These are phyloP conservation scores for Bombus ignitus DNA, from an alignment of 1,140 invertebrate species.

Conservation along the genomic window DNA sequence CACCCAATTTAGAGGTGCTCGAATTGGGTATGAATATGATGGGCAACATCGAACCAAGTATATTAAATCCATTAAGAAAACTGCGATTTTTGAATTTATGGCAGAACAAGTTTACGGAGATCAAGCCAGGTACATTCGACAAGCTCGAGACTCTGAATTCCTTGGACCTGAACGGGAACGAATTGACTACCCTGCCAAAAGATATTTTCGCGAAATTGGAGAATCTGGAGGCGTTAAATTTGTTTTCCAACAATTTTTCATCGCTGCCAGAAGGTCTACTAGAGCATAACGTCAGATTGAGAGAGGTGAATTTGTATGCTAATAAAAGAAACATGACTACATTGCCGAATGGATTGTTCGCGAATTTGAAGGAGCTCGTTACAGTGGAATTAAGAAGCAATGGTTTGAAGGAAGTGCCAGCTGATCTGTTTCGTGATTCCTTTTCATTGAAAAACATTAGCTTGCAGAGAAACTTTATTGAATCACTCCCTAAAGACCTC, in stretches of 20 bases:
- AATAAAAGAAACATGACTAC: slow-evolving; percentile 82
- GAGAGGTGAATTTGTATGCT: slow-evolving; percentile 81
- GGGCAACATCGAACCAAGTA: slow-evolving; percentile 82
- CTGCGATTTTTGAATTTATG: slow-evolving; percentile 85
- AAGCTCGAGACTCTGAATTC: slow-evolving; percentile 84
- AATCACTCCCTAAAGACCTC: slow-evolving; percentile 81
- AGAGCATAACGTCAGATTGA: slow-evolving; percentile 82
- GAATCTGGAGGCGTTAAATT: slow-evolving; percentile 84
- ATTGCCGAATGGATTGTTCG: slow-evolving; percentile 84
- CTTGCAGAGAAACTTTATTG: slow-evolving; percentile 84
- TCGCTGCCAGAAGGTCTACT: slow-evolving; percentile 85
- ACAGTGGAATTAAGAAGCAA: slow-evolving; percentile 82
- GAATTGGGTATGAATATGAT: slow-evolving; percentile 86
- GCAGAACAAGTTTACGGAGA: slow-evolving; percentile 85
- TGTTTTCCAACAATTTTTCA: slow-evolving; percentile 85
- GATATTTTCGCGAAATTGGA: slow-evolving; percentile 84
- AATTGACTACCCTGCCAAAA: slow-evolving; percentile 83
- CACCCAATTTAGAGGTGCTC: slow-evolving; percentile 84
- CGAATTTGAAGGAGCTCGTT: slow-evolving; percentile 82
- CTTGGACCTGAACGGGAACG: slow-evolving; percentile 85
- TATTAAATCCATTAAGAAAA: slow-evolving; percentile 84
- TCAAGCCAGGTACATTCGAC: slow-evolving; percentile 84
- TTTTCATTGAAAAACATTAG: slow-evolving; percentile 83
- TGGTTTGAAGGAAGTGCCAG: slow-evolving; percentile 82
- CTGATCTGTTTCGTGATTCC: slow-evolving; percentile 84